Conservation (phyloP, 2,113 vertebrate species). For the Anseranas semipalmata region DNA sequence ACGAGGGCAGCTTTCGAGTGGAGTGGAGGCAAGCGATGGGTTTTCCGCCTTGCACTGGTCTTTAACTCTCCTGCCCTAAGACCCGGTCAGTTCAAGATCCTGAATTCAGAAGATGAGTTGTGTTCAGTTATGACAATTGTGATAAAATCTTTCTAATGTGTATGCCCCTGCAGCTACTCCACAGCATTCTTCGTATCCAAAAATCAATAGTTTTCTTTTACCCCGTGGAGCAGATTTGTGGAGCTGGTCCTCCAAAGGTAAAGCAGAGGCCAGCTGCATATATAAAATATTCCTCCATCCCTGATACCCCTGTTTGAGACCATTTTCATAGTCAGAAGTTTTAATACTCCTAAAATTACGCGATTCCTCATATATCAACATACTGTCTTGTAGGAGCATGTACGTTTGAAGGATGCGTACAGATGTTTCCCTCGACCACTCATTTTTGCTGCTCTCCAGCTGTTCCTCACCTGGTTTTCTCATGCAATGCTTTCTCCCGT, state of each 20-base stretch:
- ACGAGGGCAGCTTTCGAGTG: neutral
- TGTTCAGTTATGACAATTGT: neutral
- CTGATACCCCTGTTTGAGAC: accelerated
- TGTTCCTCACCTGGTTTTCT: neutral
- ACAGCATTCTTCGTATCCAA: neutral
- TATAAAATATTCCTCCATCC: neutral
- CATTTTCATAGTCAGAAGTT: neutral
- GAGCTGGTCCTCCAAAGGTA: neutral
- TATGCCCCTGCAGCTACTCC: neutral
- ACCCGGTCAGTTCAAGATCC: neutral
- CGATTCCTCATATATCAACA: no score
- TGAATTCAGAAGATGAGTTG: neutral
- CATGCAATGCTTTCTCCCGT: neutral
- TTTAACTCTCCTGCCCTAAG: neutral
- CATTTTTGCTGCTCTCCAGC: neutral
- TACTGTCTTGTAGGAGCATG: neutral
- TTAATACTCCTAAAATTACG: neutral
- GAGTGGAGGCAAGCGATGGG: neutral
- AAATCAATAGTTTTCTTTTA: neutral
- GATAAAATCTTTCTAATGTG: neutral
- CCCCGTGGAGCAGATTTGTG: neutral
- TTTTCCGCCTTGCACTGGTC: neutral
- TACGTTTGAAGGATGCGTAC: neutral
- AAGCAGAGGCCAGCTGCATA: neutral
- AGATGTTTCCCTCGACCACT: neutral